Conservation (phyloP, 2,888 invertebrate genomes). For the Antitype chi region DNA sequence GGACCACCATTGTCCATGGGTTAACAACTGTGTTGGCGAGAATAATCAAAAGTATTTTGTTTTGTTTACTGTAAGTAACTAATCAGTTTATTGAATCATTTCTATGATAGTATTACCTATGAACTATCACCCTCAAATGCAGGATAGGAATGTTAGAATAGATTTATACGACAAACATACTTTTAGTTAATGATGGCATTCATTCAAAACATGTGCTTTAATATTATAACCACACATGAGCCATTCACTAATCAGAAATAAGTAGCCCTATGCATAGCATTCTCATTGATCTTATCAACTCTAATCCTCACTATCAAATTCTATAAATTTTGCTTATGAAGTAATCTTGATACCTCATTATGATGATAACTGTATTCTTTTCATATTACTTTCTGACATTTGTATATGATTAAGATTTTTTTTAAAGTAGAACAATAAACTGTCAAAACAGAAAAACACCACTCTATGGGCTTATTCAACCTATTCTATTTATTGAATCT, state of each 20-base stretch:
- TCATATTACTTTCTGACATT: not conserved
- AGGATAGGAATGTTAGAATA: not conserved
- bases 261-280: not conserved
- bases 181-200: not conserved
- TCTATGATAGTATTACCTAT: not conserved
- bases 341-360: slow-evolving; percentile 11
- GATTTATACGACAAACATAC: not conserved
- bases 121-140: no score
- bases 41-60: slow-evolving; percentile 99
- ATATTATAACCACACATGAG: not conserved
- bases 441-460: not conserved
- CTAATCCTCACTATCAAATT: slow-evolving; percentile 29
- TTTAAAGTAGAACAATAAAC: no score
- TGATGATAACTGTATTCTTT: slow-evolving; percentile 24
- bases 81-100: not conserved
- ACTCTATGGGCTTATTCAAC: not conserved
- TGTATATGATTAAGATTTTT: not conserved
- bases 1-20: slow-evolving; percentile 96
- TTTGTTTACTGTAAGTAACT: slow-evolving; percentile 97
- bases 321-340: slow-evolving; percentile 11
- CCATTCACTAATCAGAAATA: not conserved
- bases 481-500: not conserved
- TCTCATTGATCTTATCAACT: slow-evolving; percentile 31
- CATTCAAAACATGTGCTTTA: not conserved
- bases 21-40: slow-evolving; percentile 99